Conservation (phyloP, 1,140 invertebrate species). For the Watersipora subatra region DNA sequence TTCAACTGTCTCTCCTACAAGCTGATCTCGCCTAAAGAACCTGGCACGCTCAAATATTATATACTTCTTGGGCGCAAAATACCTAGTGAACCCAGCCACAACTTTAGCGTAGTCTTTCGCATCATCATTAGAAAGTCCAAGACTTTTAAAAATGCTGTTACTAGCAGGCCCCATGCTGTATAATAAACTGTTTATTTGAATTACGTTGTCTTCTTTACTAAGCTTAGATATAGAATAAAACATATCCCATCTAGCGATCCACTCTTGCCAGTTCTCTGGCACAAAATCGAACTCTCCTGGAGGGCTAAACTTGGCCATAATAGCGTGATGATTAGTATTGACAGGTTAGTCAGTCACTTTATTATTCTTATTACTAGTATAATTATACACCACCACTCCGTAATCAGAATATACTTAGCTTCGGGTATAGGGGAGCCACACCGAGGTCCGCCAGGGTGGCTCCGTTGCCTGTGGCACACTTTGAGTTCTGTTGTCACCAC, state of each 20-base stretch:
- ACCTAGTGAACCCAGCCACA: not conserved
- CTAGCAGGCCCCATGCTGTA: not conserved
- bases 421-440: no score
- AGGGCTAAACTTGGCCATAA: not conserved
- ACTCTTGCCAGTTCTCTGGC: not conserved
- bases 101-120: not conserved
- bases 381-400: no score
- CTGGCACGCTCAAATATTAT: not conserved
- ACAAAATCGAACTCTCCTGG: not conserved
- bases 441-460: no score
- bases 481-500: no score
- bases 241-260: not conserved
- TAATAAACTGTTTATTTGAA: not conserved
- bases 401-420: no score
- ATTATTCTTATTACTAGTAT: no score
- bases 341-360: no score
- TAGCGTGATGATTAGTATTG: no score
- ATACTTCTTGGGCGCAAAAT: not conserved
- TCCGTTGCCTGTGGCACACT: no score
- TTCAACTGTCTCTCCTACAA: not conserved
- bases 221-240: not conserved
- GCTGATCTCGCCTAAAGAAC: not conserved
- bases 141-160: not conserved
- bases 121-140: not conserved
- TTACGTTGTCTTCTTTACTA: not conserved